Evolutionary conservation across 92 coral and sea anemone genomes (phyloP), one percentile per base, ranked within the genome.

Genomic region (Palythoa caribaeorum): DNA sequence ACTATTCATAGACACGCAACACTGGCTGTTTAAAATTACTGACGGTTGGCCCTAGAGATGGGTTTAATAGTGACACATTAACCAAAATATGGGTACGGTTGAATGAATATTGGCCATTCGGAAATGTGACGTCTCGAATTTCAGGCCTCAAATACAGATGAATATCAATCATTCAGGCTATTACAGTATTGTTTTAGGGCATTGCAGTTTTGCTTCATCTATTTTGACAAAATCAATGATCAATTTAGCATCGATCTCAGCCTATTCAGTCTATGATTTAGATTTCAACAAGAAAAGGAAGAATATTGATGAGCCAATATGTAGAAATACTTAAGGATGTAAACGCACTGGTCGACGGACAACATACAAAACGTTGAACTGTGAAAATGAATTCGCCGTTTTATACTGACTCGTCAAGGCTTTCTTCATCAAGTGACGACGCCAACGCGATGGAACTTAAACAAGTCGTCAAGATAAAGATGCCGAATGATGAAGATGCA

Each of bases 401-500:
- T 14, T 40, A 63, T 36, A 15, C 54, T 12, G 38, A 59, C 11
- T 21, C 39, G n/a, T 81, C 76, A 38, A 28, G 20, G 12, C 14
- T 59, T 8, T 81, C 86, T 66, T 44, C 40, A 21, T 80, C 86
- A 52, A 81, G 76, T 47, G 76, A 77, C 83, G 83, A 81, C 21
- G 75, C 17, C 2, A 55, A 66, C 71, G 60, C 76, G 10, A 47
- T 63, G 47, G 86, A 81, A 81, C 86, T 81, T 44, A 79, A 79
- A 50, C 86, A 81, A 50, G 57, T 37, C n/a, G 86, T 68, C 28
- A 65, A 15, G 12, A 40, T 81, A 60, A 62, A 81, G 53, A 66
- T 81, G 16, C 86, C 72, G 47, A 35, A 44, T 48, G 86, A 66
- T 48, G 76, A 66, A n/a, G 86, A 81, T 20, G 86, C 48, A 47